A percentile compares a stretch with the other conserved stretches of the same genome.
These are phyloP conservation scores for Nematopogon swammerdamellus DNA, from an alignment of 2,888 invertebrate species.

Conservation along the genomic window DNA sequence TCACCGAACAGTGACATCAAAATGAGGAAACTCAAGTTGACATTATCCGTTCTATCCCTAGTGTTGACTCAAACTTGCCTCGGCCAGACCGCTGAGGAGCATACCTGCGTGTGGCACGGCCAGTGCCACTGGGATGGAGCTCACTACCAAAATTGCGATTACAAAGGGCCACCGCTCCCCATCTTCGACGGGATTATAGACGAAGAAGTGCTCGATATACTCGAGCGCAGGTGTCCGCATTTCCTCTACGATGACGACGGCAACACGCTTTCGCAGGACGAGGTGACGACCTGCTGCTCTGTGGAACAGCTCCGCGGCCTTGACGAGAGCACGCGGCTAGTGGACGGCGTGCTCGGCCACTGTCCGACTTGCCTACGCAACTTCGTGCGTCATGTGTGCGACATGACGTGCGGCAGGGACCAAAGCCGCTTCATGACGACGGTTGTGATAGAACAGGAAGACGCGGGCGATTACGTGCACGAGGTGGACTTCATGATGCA, in stretches of 20 bases:
- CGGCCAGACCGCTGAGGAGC: background rate
- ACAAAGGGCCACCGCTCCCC: constrained; percentile 19
- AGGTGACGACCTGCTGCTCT: constrained; percentile 62
- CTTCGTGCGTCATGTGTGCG: constrained; percentile 72
- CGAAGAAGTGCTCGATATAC: constrained; percentile 23
- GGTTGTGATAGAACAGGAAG: background rate
- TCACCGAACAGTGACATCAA: no score
- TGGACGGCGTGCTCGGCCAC: constrained; percentile 67
- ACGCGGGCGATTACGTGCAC: constrained; percentile 29
- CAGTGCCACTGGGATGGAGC: constrained; percentile 23
- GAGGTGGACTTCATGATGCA: constrained; percentile 51
- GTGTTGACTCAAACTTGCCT: background rate
- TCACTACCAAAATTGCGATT: constrained; percentile 24
- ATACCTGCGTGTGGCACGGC: constrained; percentile 29
- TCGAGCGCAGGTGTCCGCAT: constrained; percentile 62
- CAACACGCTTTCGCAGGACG: constrained; percentile 22
- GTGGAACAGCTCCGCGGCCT: constrained; percentile 47
- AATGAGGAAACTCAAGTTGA: no score
- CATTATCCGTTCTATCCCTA: no score
- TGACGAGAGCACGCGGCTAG: constrained; percentile 53
- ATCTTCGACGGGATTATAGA: constrained; percentile 26
- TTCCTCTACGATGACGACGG: constrained; percentile 40
- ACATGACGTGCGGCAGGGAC: constrained; percentile 73
- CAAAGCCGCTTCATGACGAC: constrained; percentile 55
- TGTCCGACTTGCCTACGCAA: constrained; percentile 83